Conservation (phyloP, 2,888 invertebrate species). For the Sicus ferrugineus region DNA sequence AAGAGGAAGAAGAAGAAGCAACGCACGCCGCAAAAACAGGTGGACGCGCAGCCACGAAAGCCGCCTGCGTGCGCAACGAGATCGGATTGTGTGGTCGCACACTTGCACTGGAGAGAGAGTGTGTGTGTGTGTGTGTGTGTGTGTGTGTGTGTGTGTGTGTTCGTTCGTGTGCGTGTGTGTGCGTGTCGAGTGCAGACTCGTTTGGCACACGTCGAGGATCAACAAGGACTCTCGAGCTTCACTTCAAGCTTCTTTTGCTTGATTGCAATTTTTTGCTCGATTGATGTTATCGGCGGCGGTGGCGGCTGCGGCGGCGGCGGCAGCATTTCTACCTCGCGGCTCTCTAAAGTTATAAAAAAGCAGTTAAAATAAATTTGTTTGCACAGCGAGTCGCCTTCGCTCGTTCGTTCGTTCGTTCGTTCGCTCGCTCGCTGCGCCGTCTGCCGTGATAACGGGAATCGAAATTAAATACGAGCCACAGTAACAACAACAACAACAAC, state of each 20-base stretch:
- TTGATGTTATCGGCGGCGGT: too few species aligned
- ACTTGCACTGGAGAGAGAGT: neutral
- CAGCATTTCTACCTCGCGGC: too few species aligned
- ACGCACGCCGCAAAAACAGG: constrained; percentile 6
- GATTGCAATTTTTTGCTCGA: constrained; percentile 5
- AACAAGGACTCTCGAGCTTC: constrained; percentile 4
- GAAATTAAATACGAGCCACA: constrained; percentile 16
- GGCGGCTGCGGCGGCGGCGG: too few species aligned
- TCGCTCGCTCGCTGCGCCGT: neutral
- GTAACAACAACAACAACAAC: constrained; percentile 9
- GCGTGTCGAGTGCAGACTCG: too few species aligned
- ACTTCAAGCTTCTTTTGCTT: neutral
- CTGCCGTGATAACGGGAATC: constrained; percentile 19
- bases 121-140: neutral
- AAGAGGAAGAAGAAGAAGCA: neutral
- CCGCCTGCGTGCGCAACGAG: neutral
- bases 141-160: neutral
- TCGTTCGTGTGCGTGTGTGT: constrained; percentile 13
- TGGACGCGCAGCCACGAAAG: neutral
- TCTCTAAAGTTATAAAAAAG: constrained; percentile 16
- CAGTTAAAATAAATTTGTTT: constrained; percentile 22
- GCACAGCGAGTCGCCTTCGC: neutral
- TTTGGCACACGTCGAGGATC: constrained; percentile 26
- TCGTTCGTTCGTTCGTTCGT: too few species aligned
- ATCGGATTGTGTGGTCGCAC: neutral